Percentiles rank a stretch among this genome's conserved stretches.
Conservation (phyloP, 1,140 invertebrate genomes). For the Hyles euphorbiae region DNA sequence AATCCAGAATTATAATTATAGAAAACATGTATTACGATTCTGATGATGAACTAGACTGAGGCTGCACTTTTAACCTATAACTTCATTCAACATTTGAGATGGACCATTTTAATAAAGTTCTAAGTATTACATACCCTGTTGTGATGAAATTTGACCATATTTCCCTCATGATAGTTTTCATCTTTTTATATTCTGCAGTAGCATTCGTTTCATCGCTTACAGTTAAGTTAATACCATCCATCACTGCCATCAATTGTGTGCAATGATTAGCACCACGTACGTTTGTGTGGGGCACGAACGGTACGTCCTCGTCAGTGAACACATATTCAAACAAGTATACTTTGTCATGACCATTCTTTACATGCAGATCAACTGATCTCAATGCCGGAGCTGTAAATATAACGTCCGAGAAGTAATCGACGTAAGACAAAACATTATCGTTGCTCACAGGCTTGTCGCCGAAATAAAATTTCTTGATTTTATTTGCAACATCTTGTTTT, state of each 20-base stretch:
- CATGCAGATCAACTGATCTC: slow-evolving; percentile 14
- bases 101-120: no score
- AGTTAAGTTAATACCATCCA: slow-evolving; percentile 2
- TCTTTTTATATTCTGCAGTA: slow-evolving; percentile 14
- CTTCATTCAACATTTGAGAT: no score
- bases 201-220: background rate
- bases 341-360: slow-evolving; percentile 19
- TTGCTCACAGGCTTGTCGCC: slow-evolving; percentile 13
- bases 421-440: slow-evolving; percentile 19
- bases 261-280: slow-evolving; percentile 23
- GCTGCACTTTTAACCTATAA: no score
- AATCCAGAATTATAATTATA: no score
- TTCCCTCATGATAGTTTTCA: slow-evolving; percentile 20
- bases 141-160: slow-evolving; percentile 27
- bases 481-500: slow-evolving; percentile 18
- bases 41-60: no score
- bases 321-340: slow-evolving; percentile 32
- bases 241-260: slow-evolving; percentile 18
- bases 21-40: no score
- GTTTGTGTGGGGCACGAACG: slow-evolving; percentile 14
- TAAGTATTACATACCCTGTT: slow-evolving; percentile 15
- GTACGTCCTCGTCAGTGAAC: slow-evolving; percentile 12
- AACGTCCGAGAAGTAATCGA: slow-evolving; percentile 28
- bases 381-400: slow-evolving; percentile 15
- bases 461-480: slow-evolving; percentile 28